phyloP scores from a whole-genome alignment of 2,888 invertebrate genomes.

The Halocaridina rubra region DNA sequence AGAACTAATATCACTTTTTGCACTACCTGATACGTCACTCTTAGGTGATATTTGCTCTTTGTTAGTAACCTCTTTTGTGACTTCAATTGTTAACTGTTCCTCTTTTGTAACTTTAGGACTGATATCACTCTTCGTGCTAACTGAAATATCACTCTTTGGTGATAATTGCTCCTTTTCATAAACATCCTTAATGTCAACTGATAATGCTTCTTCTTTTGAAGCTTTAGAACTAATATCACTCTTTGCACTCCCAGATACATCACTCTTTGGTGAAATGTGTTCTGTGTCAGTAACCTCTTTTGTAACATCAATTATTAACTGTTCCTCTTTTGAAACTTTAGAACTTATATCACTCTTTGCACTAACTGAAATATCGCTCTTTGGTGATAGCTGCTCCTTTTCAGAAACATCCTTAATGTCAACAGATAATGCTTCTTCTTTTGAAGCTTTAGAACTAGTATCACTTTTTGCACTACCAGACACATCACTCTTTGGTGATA shows the following conservation, averaged over 20 bases:
- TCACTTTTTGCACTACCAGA: conserved; percentile 23
- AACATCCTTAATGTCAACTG: not conserved
- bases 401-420: not conserved
- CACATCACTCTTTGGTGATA: conserved; percentile 39
- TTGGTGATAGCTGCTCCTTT: not conserved
- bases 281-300: not conserved
- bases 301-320: not conserved
- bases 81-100: not conserved
- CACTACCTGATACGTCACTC: not conserved
- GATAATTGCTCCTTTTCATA: not conserved
- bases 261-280: not conserved
- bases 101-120: not conserved
- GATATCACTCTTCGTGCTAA: not conserved
- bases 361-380: not conserved
- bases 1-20: not conserved
- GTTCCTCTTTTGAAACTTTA: not conserved
- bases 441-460: not conserved
- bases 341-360: not conserved
- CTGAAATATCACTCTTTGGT: not conserved
- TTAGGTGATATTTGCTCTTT: not conserved
- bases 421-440: not conserved
- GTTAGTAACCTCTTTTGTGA: not conserved
- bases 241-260: not conserved
- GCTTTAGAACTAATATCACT: conserved; percentile 2
- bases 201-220: not conserved